Conservation (phyloP, 2,797 vertebrate genomes). For the Eulemur coronatus region DNA sequence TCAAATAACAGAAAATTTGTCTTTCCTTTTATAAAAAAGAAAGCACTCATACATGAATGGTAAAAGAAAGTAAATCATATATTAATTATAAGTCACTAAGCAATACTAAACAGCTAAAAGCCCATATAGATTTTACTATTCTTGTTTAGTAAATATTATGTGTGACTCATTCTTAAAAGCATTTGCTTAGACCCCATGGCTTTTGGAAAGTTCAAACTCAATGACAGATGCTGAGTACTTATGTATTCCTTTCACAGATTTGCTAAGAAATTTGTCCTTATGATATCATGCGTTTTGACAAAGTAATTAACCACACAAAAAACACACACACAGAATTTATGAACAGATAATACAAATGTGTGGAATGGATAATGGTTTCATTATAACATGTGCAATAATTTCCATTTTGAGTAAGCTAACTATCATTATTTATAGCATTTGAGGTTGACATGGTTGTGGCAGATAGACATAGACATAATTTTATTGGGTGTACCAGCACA, state of each 20-base stretch:
- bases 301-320: conserved; percentile 57
- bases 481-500: neutral
- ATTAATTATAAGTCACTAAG: neutral
- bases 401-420: conserved; percentile 15
- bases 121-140: neutral
- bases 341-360: conserved; percentile 30
- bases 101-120: neutral
- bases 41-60: neutral
- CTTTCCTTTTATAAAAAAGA: neutral
- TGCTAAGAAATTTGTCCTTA: conserved; percentile 51
- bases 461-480: neutral
- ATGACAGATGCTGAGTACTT: conserved; percentile 62
- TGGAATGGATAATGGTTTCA: conserved; percentile 36
- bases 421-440: neutral
- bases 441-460: neutral
- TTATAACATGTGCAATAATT: neutral
- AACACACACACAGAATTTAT: conserved; percentile 30
- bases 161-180: conserved; percentile 43
- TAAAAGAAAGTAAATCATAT: neutral
- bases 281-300: conserved; percentile 56
- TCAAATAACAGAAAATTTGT: neutral
- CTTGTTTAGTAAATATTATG: conserved; percentile 41
- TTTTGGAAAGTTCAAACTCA: conserved; percentile 62
- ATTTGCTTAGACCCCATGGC: conserved; percentile 44
- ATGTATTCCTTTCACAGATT: conserved; percentile 66